Evolutionary conservation across 2,113 vertebrate genomes (phyloP).

Genomic region (Paracanthobrama guichenoti): DNA sequence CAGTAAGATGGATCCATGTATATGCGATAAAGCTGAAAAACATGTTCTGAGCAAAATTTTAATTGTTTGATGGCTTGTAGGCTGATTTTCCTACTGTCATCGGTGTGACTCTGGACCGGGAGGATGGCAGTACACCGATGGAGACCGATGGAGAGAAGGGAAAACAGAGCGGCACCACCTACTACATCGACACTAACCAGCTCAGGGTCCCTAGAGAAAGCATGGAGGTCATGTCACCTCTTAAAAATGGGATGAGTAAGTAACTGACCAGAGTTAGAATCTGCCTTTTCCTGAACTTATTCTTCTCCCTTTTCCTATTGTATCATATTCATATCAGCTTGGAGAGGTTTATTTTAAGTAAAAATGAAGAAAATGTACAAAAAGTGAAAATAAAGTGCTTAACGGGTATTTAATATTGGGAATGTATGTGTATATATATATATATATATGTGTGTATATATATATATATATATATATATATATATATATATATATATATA

Average conservation of each 20-base stretch:
- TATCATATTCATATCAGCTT: too few relatives aligned
- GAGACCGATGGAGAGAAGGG: constrained; percentile 94
- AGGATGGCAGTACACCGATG: constrained; percentile 93
- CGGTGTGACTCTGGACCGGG: constrained; percentile 90
- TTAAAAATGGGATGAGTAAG: constrained; percentile 99
- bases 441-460: too few relatives aligned
- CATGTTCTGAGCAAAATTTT: constrained; percentile 24
- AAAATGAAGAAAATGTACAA: too few relatives aligned
- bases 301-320: too few relatives aligned
- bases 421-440: too few relatives aligned
- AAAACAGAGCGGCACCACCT: constrained; percentile 91
- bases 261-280: neutral
- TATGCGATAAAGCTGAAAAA: constrained; percentile 44
- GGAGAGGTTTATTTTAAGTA: too few relatives aligned
- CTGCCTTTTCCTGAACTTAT: too few relatives aligned
- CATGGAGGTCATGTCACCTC: constrained; percentile 96
- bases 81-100: constrained; percentile 98
- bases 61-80: constrained; percentile 64
- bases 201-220: constrained; percentile 92
- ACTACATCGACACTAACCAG: constrained; percentile 97
- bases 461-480: too few relatives aligned
- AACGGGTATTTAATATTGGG: too few relatives aligned
- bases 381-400: too few relatives aligned
- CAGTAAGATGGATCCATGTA: constrained; percentile 57
- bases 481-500: too few relatives aligned